Evolutionary conservation across 2,888 invertebrate species (phyloP).

Genomic region (Synanthedon myopaeformis): DNA sequence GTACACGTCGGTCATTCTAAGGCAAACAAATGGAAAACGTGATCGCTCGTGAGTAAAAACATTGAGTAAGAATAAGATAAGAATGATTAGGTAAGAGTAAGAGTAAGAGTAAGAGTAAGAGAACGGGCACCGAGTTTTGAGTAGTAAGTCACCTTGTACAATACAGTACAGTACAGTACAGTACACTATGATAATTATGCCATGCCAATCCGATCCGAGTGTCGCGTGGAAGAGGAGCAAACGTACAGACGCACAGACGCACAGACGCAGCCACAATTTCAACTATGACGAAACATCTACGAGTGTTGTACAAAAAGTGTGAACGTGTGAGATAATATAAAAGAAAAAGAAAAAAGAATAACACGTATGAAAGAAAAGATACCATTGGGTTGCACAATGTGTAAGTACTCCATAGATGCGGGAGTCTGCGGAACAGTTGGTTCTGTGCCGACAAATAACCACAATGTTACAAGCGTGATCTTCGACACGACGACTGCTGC

Average conservation of each 20-base stretch:
- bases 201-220: conserved; percentile 13
- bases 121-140: conserved; percentile 61
- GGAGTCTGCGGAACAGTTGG: conserved; percentile 65
- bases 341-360: conserved; percentile 27
- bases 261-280: conserved; percentile 67
- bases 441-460: conserved; percentile 67
- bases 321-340: conserved; percentile 23
- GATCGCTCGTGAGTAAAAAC: conserved; percentile 36
- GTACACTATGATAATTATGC: too few relatives aligned
- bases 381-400: conserved; percentile 67
- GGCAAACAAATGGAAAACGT: conserved; percentile 47
- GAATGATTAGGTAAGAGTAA: conserved; percentile 14
- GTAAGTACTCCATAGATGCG: conserved; percentile 68
- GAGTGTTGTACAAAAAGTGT: conserved; percentile 28
- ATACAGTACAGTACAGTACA: too few relatives aligned
- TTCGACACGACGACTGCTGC: conserved; percentile 14
- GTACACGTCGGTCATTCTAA: conserved; percentile 21
- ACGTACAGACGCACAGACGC: conserved; percentile 55
- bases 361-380: conserved; percentile 30
- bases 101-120: too few relatives aligned
- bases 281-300: conserved; percentile 30
- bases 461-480: conserved; percentile 56
- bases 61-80: conserved; percentile 13
- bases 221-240: conserved; percentile 29
- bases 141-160: conserved; percentile 77